Conservation (phyloP, 2,797 vertebrate species). For the Rhadinocentrus ornatus region DNA sequence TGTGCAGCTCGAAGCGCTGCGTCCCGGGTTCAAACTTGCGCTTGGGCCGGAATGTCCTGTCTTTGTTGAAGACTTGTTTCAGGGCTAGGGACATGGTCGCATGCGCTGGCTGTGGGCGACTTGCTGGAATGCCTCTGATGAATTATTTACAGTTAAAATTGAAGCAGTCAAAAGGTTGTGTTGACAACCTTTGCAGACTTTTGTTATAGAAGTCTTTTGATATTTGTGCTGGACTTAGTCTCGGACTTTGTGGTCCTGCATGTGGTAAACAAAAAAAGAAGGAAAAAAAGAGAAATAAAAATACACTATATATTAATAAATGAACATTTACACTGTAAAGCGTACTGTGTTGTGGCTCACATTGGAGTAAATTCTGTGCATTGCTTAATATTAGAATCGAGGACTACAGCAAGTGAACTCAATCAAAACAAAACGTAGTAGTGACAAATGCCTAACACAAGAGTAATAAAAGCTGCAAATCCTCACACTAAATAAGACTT, state of each 20-base stretch:
- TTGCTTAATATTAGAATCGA: neutral
- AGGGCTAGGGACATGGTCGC: constrained; percentile 89
- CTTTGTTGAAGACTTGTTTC: constrained; percentile 97
- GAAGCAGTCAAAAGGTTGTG: constrained; percentile 45
- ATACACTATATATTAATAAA: constrained; percentile 33
- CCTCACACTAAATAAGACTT: neutral
- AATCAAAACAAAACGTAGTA: neutral
- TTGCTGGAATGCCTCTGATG: constrained; percentile 45
- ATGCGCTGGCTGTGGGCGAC: constrained; percentile 24
- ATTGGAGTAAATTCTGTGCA: accelerated
- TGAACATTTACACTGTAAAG: neutral
- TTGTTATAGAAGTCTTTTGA: constrained; percentile 22
- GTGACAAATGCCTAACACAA: neutral
- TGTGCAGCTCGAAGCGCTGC: constrained; percentile 95
- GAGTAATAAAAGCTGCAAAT: constrained; percentile 1
- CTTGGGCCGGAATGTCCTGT: constrained; percentile 97
- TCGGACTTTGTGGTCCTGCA: constrained; percentile 46
- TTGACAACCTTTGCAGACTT: constrained; percentile 45
- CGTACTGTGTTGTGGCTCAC: neutral
- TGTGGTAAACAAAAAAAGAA: constrained; percentile 13
- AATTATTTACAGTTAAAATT: constrained; percentile 57
- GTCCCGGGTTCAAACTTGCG: constrained; percentile 97
- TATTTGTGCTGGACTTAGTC: constrained; percentile 36
- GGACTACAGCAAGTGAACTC: neutral
- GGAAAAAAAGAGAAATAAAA: no score